phyloP scores from a whole-genome alignment of 1,140 invertebrate species.

The Thaumatotibia leucotreta region DNA sequence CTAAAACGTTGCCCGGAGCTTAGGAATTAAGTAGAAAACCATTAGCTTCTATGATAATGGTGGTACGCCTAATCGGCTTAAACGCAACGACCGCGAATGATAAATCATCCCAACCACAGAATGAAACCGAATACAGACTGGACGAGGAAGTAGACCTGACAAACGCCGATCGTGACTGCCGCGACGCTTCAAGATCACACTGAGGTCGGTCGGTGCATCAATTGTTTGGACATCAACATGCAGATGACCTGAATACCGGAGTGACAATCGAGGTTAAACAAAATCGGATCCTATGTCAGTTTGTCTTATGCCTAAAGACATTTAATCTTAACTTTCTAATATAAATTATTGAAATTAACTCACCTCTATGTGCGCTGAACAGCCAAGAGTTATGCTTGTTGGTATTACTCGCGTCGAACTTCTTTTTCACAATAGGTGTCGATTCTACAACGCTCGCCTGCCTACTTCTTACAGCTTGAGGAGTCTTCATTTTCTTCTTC shows the following conservation, averaged over 20 bases:
- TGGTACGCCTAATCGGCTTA: neutral
- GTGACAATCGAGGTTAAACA: neutral
- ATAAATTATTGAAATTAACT: slow-evolving; percentile 17
- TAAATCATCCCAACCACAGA: neutral
- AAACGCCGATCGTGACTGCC: neutral
- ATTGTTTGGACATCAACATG: neutral
- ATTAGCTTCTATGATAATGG: neutral
- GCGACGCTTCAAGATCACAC: neutral
- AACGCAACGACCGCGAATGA: neutral
- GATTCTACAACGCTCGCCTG: slow-evolving; percentile 61
- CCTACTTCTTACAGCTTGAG: slow-evolving; percentile 46
- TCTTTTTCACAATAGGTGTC: slow-evolving; percentile 55
- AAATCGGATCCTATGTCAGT: neutral
- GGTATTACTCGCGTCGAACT: slow-evolving; percentile 36
- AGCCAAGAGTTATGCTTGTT: slow-evolving; percentile 66
- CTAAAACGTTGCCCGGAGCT: neutral
- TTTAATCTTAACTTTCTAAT: neutral
- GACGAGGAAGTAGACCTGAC: neutral
- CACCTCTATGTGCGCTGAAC: slow-evolving; percentile 61
- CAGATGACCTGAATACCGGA: slow-evolving; percentile 7
- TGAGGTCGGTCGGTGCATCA: slow-evolving; percentile 1
- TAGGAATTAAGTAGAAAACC: neutral
- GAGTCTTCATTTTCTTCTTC: slow-evolving; percentile 61
- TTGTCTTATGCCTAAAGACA: neutral
- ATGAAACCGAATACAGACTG: neutral